Evolutionary conservation across 2,797 vertebrate genomes (phyloP).

Genomic region (Corythornis leucogaster): DNA sequence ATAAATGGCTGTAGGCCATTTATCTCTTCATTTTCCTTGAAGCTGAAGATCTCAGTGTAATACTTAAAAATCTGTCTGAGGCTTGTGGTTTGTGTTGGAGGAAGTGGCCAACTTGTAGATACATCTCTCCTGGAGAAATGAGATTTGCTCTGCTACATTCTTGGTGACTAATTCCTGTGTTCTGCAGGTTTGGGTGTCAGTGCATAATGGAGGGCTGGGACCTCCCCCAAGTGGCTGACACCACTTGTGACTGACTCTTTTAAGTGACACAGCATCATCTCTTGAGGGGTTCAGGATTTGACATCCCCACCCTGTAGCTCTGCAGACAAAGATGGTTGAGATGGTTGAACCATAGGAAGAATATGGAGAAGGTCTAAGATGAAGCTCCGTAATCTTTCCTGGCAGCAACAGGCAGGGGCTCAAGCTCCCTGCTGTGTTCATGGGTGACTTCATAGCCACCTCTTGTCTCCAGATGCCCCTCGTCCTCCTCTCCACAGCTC

Average conservation of each 20-base stretch:
- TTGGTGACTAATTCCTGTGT: not conserved
- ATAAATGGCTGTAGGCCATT: not conserved
- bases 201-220: not conserved
- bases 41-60: not conserved
- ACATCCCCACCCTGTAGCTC: not conserved
- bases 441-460: rapidly evolving
- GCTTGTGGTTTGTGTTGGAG: not conserved
- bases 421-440: rapidly evolving
- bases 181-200: not conserved
- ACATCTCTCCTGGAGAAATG: not conserved
- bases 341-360: not conserved
- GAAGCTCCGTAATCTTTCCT: not conserved
- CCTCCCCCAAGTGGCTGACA: not conserved
- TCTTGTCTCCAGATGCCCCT: no score
- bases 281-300: not conserved
- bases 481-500: rapidly evolving
- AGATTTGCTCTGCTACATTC: not conserved
- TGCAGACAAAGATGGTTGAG: not conserved
- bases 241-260: not conserved
- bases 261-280: not conserved
- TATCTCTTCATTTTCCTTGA: not conserved
- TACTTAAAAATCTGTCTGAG: not conserved
- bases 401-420: not conserved
- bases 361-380: not conserved
- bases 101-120: not conserved